These are phyloP conservation scores for Maconellicoccus hirsutus DNA, from an alignment of 1,140 invertebrate genomes.

Conservation along the genomic window DNA sequence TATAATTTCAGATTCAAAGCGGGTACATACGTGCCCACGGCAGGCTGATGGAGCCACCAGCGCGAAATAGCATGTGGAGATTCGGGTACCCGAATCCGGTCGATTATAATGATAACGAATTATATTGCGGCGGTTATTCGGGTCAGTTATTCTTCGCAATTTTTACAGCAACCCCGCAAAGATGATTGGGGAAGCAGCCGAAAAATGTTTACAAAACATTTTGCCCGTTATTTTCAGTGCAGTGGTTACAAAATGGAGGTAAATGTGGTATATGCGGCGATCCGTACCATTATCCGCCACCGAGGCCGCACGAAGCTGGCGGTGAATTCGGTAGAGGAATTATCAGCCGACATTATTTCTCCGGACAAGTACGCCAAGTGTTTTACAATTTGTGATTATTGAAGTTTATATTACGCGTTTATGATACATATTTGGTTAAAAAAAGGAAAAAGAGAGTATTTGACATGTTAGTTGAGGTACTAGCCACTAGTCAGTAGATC, in stretches of 20 bases:
- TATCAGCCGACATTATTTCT: constrained; percentile 62
- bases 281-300: constrained; percentile 53
- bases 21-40: constrained; percentile 54
- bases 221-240: constrained; percentile 44
- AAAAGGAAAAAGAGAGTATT: too few relatives aligned
- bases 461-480: too few relatives aligned
- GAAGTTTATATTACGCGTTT: too few relatives aligned
- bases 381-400: constrained; percentile 11
- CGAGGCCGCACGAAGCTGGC: constrained; percentile 75
- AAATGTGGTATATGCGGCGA: constrained; percentile 84
- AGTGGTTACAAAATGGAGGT: constrained; percentile 74
- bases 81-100: constrained; percentile 84
- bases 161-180: too few relatives aligned
- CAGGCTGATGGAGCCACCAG: constrained; percentile 75
- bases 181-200: too few relatives aligned
- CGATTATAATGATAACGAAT: constrained; percentile 87
- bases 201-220: constrained; percentile 9
- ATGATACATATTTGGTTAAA: too few relatives aligned
- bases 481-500: too few relatives aligned
- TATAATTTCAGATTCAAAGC: constrained; percentile 27
- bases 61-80: constrained; percentile 85
- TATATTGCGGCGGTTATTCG: constrained; percentile 70
- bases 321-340: constrained; percentile 75
- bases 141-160: too few relatives aligned
- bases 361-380: constrained; percentile 51